Evolutionary conservation across 2,797 vertebrate genomes (phyloP), one percentile per base, ranked within the genome.

Genomic region (Microctenopoma stevenorrisi): DNA sequence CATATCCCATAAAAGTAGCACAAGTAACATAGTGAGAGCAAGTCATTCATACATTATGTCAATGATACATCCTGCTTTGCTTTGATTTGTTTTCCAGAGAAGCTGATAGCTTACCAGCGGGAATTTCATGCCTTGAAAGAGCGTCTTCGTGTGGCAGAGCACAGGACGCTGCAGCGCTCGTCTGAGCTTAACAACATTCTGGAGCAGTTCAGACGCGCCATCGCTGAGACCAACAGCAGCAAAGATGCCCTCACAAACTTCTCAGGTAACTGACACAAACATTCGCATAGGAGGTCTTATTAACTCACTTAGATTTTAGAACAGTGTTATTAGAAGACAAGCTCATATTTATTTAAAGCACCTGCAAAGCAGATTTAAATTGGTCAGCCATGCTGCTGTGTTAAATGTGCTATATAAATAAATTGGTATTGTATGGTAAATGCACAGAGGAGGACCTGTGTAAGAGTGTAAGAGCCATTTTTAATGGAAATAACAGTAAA

Each of bases 101-200:
- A 98, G 92, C 68, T 99, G 91, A 88, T 97, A 84, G 97, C 97
- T 0, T 99, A 98, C 86, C 97, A 99, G 84, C 94, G 96, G 79
- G 98, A 99, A 89, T 99, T 98, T 79, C 97, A 98, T 79, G 96
- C 96, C 72, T 74, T 99, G 91, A 98, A 96, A 92, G 97, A 99
- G 64, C 97, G 98, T 15, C 96, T 99, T 68, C 98, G 96, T 56
- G 96, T 97, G 78, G 98, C 98, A 2, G 98, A 99, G 82, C 97
- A 98, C 64, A 90, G 97, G 85, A 98, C 97, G 8, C 92, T 98
- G 75, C 98, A 99, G 79, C 97, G 98, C 76, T 98, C 98, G 0
- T 96, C 97, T 0, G 97, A 99, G 82, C 94, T 99, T 68, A 98
- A 96, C 69, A 91, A 92, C 58, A 96, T 99, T 37, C 92, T 99